Conservation (phyloP, 2,113 vertebrate genomes). For the Pan paniscus region DNA sequence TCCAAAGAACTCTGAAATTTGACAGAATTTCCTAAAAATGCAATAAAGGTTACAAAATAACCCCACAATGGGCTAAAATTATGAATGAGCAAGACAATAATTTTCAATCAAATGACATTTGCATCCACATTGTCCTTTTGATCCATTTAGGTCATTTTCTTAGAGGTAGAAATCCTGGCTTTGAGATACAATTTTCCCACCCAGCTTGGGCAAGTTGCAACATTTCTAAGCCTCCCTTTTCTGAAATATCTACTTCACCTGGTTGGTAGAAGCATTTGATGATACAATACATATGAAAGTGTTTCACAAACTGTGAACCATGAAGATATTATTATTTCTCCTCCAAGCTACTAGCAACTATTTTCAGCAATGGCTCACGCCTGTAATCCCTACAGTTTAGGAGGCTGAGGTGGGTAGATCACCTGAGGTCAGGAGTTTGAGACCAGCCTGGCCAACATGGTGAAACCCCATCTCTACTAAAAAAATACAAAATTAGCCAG, state of each 20-base stretch:
- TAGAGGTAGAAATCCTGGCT: not conserved
- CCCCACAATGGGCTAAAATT: not conserved
- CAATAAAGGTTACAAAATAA: not conserved
- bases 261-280: not conserved
- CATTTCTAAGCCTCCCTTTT: not conserved
- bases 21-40: not conserved
- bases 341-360: not conserved
- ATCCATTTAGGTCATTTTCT: not conserved
- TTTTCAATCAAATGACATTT: not conserved
- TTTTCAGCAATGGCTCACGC: not conserved
- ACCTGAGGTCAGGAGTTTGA: too few species aligned
- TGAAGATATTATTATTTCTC: not conserved
- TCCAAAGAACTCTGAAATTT: not conserved
- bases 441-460: too few species aligned
- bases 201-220: not conserved
- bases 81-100: not conserved
- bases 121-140: not conserved
- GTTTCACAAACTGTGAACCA: not conserved
- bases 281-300: not conserved
- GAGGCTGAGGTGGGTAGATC: too few species aligned
- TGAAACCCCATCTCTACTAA: too few species aligned
- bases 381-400: too few species aligned
- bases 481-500: too few species aligned
- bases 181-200: not conserved
- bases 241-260: not conserved